Base-by-base conservation (phyloP, 2,113 vertebrate genomes). In the Syrrhaptes paradoxus region DNA sequence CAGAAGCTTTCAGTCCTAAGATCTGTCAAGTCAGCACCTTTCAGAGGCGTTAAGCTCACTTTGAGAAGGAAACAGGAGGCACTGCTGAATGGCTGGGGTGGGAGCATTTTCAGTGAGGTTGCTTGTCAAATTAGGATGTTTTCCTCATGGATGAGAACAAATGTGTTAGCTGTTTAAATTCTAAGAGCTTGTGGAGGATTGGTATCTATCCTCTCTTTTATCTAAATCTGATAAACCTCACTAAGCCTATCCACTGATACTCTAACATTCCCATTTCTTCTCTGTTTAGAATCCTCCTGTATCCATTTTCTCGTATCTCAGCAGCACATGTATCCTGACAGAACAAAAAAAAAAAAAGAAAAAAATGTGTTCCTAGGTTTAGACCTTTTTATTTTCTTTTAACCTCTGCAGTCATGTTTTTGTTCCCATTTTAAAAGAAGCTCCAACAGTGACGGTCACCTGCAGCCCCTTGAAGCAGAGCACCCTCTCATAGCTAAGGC, bases 201-300 rank as follows among this genome's bases (percentile, higher is more conserved):
- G 90, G 89, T 84, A 93, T 63, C 90, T 89, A 71, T 96, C 94
- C 72, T 92, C 24, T 72, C 77, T 84, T 62, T 96, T 85, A 89
- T 59, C 94, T 93, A 91, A 93, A 97, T 93, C 95, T 94, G 91
- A 95, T 97, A 93, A 95, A 94, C 70, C 91, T 88, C 80, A 51
- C 91, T 97, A 95, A 95, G 91, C 83, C 82, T 87, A 41, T 65
- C 58, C 92, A 89, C 75, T 65, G 94, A 95, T 93, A 94, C 80
- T 90, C 86, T 83, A 96, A 90, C 77, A 61, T 87, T 82, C 68
- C 90, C 10, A 31, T 95, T 97, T 96, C 87, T 89, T 74, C 79
- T 84, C 59, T 65, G 26, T 73, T 90, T 67, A 41, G 72, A 93
- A 77, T 94, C 71, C 71, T 89, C 11, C 45, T 86, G 49, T 89